phyloP scores from a whole-genome alignment of 2,113 vertebrate genomes.

The Butorides virescens region DNA sequence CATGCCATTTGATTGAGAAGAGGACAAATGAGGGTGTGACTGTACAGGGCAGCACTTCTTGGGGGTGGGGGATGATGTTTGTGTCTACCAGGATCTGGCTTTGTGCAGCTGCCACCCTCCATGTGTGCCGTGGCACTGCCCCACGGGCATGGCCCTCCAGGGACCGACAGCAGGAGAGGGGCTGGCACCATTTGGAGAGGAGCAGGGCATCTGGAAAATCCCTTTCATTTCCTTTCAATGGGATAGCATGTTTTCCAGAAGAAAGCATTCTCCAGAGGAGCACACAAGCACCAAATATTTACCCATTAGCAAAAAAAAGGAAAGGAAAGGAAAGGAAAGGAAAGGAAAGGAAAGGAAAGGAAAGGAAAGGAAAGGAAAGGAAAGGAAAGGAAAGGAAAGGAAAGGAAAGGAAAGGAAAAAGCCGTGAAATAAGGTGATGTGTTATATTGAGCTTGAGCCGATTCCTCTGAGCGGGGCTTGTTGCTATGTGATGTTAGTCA shows the following conservation, averaged over 20 bases:
- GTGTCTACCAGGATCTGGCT: neutral
- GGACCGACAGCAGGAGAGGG: neutral
- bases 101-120: neutral
- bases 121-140: neutral
- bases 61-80: rapidly evolving
- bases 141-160: rapidly evolving
- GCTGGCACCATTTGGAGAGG: neutral
- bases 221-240: neutral
- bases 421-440: neutral
- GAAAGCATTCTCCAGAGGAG: neutral
- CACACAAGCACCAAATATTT: neutral
- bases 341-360: too few species aligned
- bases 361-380: too few species aligned
- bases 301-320: neutral
- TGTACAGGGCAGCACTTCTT: neutral
- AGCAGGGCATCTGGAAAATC: neutral
- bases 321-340: too few species aligned
- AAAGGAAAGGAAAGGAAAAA: too few species aligned
- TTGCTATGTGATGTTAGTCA: neutral
- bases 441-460: neutral
- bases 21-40: neutral
- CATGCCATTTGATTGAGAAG: neutral
- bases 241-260: neutral
- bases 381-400: too few species aligned
- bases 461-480: neutral